Base-by-base conservation (phyloP, 2,888 invertebrate species). In the Cetonia aurata region DNA sequence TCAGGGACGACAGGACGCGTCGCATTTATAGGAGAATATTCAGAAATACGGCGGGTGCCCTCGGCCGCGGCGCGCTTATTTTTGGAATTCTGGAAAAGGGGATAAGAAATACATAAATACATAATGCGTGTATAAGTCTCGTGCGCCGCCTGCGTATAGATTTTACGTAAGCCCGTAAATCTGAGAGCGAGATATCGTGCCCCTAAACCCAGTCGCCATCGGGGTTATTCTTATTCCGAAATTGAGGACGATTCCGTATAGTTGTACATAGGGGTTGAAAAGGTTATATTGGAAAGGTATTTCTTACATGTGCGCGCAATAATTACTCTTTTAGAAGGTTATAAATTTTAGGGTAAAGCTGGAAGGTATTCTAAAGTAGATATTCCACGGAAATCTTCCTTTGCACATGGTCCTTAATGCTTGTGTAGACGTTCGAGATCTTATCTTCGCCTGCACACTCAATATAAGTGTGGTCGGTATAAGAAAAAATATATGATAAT, bases 21-120 rank as follows among this genome's bases (percentile, higher is more conserved):
- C 37, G 10, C 37, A 37, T 37, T 37, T 37, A 37, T 37, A 48
- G 31, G 60, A 60, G 46, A 37, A 71, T 66, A 66, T 52, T 71
- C 68, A 48, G 72, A 72, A 71, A 72, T 72, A 72, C 37, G 60
- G 67, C 46, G 57, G 31, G 12, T 41, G 44, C 17, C 3, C 25
- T 12, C 9, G 52, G 19, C 19, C 46, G 46, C 31, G 9, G 19
- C 62, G 50, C 55, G 66, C 74, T 73, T 77, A 77, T 77, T 77
- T 77, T 77, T 77, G 75, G 77, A 77, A 75, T 74, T 50, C 48
- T 57, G 67, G 74, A 75, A 74, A 74, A 74, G 73, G 72, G 73
- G 73, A 70, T 71, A 76, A 73, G 50, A 50, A 65, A 65, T 37
- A 50, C 50, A 65, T 62, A 50, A 37, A 62, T 50, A 62, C 50